phyloP scores from a whole-genome alignment of 2,888 invertebrate genomes.

The Caenorhabditis sp. region DNA sequence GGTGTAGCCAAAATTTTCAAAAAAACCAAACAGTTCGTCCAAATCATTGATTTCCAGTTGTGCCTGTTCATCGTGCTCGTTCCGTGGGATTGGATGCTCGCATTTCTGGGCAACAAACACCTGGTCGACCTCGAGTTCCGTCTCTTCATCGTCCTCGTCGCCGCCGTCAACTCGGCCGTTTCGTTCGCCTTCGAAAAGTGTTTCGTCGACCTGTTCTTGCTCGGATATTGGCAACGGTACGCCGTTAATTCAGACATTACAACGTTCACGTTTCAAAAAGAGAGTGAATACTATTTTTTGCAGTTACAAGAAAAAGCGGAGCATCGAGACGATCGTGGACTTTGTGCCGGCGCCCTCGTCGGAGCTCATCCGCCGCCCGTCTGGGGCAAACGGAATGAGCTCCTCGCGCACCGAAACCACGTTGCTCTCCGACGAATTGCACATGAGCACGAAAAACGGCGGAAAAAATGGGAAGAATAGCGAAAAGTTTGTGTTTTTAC shows the following conservation, averaged over 20 bases:
- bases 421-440: constrained; percentile 31
- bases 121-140: constrained; percentile 34
- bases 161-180: constrained; percentile 12
- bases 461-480: not conserved
- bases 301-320: constrained; percentile 41
- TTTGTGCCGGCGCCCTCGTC: constrained; percentile 19
- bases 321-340: constrained; percentile 46
- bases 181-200: constrained; percentile 69
- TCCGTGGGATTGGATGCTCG: constrained; percentile 22
- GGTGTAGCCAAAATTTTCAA: no score
- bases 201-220: constrained; percentile 70
- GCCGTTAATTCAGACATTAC: not conserved
- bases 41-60: no score
- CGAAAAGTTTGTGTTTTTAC: not conserved
- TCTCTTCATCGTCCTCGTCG: constrained; percentile 38
- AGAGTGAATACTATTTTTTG: no score
- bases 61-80: constrained; percentile 34
- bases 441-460: constrained; percentile 1
- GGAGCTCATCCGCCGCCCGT: constrained; percentile 13
- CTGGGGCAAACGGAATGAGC: constrained; percentile 16
- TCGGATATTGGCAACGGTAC: constrained; percentile 72
- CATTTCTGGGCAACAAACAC: constrained; percentile 31
- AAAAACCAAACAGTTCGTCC: no score
- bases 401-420: constrained; percentile 49
- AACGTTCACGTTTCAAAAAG: not conserved